These are phyloP conservation scores for Trachelipus rathkii DNA, from an alignment of 1,140 invertebrate species.

Conservation along the genomic window DNA sequence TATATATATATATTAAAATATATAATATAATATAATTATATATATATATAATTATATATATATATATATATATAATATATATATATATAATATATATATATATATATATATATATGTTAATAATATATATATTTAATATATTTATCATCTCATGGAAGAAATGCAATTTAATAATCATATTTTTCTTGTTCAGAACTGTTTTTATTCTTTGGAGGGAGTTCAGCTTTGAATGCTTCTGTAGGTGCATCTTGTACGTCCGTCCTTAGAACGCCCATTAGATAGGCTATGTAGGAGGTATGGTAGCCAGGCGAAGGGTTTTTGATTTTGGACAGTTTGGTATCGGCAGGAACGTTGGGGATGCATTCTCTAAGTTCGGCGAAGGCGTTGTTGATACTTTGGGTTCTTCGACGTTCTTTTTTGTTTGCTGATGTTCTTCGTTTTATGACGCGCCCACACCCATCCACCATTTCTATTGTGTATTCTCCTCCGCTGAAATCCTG, in stretches of 20 bases:
- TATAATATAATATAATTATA: too few relatives aligned
- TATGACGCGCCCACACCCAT: constrained; percentile 22
- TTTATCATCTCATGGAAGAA: too few relatives aligned
- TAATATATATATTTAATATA: too few relatives aligned
- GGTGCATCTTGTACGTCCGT: background rate
- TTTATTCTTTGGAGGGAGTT: background rate
- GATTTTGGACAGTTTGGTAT: constrained; percentile 89
- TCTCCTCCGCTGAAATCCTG: constrained; percentile 17
- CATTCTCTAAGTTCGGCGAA: constrained; percentile 85
- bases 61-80: too few relatives aligned
- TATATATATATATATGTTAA: too few relatives aligned
- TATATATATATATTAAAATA: too few relatives aligned
- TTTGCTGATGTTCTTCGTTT: constrained; percentile 60
- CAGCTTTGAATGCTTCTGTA: background rate
- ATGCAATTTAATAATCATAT: background rate
- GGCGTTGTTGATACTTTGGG: constrained; percentile 90
- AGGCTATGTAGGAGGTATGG: constrained; percentile 85
- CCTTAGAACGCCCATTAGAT: constrained; percentile 66
- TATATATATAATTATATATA: too few relatives aligned
- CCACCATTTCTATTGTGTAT: constrained; percentile 25
- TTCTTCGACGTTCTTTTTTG: constrained; percentile 83
- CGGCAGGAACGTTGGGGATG: constrained; percentile 90
- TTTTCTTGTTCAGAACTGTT: background rate
- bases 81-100: too few relatives aligned
- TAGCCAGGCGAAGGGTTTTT: constrained; percentile 69